Evolutionary conservation across 2,113 vertebrate species (phyloP).

Genomic region (Dipodomys merriami): DNA sequence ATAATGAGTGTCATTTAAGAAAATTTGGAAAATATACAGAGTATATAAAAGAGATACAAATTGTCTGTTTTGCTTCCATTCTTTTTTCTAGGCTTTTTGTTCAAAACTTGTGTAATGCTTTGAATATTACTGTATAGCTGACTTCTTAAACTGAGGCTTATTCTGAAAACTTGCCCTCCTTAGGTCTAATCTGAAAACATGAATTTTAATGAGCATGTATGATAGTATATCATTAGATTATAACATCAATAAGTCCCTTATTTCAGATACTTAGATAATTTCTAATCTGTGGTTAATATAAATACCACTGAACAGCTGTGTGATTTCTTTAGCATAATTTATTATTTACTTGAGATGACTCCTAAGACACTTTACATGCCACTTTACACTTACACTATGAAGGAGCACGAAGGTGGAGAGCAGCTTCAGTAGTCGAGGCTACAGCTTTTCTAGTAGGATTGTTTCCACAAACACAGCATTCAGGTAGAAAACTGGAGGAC

Average conservation of each 20-base stretch:
- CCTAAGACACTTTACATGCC: neutral
- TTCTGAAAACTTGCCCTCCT: neutral
- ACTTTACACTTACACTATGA: neutral
- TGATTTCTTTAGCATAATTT: neutral
- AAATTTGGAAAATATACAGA: neutral
- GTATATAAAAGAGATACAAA: neutral
- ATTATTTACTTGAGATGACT: neutral
- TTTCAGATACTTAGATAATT: conserved; percentile 1
- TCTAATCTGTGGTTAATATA: neutral
- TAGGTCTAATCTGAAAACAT: conserved; percentile 2
- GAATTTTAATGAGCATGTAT: neutral
- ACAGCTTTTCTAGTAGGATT: neutral
- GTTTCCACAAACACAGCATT: conserved; percentile 1
- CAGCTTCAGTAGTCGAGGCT: neutral
- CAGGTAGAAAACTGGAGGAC: neutral
- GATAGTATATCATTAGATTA: neutral
- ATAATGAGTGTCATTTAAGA: neutral
- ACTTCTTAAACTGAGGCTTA: neutral
- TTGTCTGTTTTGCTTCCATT: neutral
- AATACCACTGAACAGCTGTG: neutral
- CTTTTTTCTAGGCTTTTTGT: neutral
- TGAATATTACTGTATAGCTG: conserved; percentile 5
- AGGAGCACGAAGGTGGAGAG: neutral
- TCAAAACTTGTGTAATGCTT: neutral
- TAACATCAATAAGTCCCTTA: neutral